Percentiles rank a stretch among this genome's conserved stretches.
Conservation (phyloP, 92 coral and sea anemone species). For the Actinernus sp. region DNA sequence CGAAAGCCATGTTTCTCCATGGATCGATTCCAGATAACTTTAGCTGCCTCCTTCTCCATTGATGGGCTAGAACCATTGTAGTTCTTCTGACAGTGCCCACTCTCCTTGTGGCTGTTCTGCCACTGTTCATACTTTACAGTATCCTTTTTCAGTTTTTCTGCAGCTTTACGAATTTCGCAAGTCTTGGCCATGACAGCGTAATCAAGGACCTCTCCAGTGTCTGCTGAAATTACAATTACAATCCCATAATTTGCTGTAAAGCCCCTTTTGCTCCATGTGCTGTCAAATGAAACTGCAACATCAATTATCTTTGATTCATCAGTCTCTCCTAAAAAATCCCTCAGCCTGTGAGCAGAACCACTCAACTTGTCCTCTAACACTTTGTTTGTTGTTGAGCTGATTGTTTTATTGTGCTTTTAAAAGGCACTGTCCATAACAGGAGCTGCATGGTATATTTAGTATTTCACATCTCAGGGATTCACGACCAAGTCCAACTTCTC, state of each 20-base stretch:
- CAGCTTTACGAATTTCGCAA: conserved; percentile 27
- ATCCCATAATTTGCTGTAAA: conserved; percentile 52
- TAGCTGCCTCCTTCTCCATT: conserved; percentile 59
- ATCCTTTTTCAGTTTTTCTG: conserved; percentile 20
- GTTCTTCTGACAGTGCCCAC: conserved; percentile 14
- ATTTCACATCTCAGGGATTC: too few relatives aligned
- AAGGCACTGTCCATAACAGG: too few relatives aligned
- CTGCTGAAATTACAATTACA: conserved; percentile 52
- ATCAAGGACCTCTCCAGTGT: conserved; percentile 53
- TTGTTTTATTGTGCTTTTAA: neutral
- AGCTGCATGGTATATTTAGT: too few relatives aligned
- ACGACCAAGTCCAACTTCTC: too few relatives aligned
- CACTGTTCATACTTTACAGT: conserved; percentile 29
- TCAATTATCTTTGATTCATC: conserved; percentile 7
- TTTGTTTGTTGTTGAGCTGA: neutral
- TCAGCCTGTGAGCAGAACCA: neutral
- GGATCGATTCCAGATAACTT: conserved; percentile 46
- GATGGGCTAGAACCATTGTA: conserved; percentile 46
- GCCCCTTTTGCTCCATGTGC: conserved; percentile 53
- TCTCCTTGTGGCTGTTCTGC: conserved; percentile 15
- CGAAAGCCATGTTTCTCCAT: conserved; percentile 1
- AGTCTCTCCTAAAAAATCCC: neutral
- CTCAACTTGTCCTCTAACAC: conserved; percentile 8
- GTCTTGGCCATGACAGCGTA: conserved; percentile 34
- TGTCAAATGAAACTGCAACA: conserved; percentile 45